phyloP scores from a whole-genome alignment of 1,140 invertebrate genomes.

The Apis florea region DNA sequence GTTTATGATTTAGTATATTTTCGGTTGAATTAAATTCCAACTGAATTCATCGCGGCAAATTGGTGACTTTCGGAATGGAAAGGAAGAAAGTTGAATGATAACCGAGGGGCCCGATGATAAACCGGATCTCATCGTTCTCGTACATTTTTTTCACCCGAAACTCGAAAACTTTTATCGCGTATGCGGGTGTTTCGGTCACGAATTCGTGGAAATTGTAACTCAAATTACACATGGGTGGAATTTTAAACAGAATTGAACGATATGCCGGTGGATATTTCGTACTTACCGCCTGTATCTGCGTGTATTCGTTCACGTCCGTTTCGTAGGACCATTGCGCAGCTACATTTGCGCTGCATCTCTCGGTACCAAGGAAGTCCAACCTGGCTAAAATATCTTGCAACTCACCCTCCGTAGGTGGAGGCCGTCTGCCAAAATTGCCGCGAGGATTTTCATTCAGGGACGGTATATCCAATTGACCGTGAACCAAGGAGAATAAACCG shows the following conservation, averaged over 20 bases:
- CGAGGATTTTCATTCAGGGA: constrained; percentile 63
- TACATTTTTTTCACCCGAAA: neutral
- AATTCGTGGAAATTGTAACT: neutral
- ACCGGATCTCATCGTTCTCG: too few species aligned
- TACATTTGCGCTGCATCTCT: constrained; percentile 90
- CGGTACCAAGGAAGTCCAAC: constrained; percentile 86
- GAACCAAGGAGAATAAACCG: constrained; percentile 55
- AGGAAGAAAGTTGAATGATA: neutral
- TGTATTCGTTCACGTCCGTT: constrained; percentile 91
- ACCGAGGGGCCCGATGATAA: neutral
- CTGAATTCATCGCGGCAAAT: neutral
- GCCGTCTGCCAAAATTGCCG: constrained; percentile 1
- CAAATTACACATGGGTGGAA: neutral
- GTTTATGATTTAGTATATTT: too few species aligned
- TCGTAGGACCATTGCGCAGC: constrained; percentile 93
- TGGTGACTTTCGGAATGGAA: neutral
- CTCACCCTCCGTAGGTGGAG: constrained; percentile 60
- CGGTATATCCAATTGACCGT: constrained; percentile 74
- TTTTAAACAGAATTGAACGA: neutral
- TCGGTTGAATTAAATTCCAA: neutral
- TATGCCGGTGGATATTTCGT: neutral
- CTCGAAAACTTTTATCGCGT: constrained; percentile 4
- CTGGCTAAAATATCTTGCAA: constrained; percentile 82
- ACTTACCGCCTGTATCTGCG: constrained; percentile 91
- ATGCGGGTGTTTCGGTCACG: constrained; percentile 48